Percentiles rank a stretch among this genome's conserved stretches.
Conservation (phyloP, 1,140 invertebrate genomes). For the Drosophila kanapiae region DNA sequence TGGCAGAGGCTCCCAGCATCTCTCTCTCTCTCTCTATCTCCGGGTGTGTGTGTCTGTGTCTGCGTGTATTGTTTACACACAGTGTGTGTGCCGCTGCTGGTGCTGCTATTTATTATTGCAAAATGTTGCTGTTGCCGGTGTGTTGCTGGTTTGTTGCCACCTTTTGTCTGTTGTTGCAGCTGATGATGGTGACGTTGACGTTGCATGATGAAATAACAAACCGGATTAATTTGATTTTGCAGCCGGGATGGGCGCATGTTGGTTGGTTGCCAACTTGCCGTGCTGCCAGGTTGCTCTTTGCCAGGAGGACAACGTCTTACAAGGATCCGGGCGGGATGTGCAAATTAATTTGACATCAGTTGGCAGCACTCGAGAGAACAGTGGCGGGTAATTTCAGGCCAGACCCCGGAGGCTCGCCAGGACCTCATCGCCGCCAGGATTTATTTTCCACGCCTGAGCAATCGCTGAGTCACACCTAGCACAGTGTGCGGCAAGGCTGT, state of each 20-base stretch:
- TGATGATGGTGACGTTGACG: slow-evolving; percentile 82
- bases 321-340: slow-evolving; percentile 12
- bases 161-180: slow-evolving; percentile 82
- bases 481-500: background rate
- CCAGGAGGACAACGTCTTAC: slow-evolving; percentile 1
- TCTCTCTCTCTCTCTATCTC: background rate
- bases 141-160: slow-evolving; percentile 32
- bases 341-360: slow-evolving; percentile 71
- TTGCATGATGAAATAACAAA: slow-evolving; percentile 84
- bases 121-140: slow-evolving; percentile 60
- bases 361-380: slow-evolving; percentile 42
- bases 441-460: slow-evolving; percentile 33
- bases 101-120: slow-evolving; percentile 78
- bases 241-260: slow-evolving; percentile 24
- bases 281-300: slow-evolving; percentile 1
- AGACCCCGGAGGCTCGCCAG: background rate
- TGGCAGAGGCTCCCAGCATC: slow-evolving; percentile 54
- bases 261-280: background rate
- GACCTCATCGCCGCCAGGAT: slow-evolving; percentile 16
- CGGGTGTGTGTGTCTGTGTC: slow-evolving; percentile 30
- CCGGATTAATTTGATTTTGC: slow-evolving; percentile 82
- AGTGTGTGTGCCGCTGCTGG: slow-evolving; percentile 39
- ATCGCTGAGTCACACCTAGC: slow-evolving; percentile 28
- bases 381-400: slow-evolving; percentile 49
- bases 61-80: slow-evolving; percentile 41